A percentile compares a stretch with the other conserved stretches of the same genome.
Conservation (phyloP, 2,113 vertebrate genomes). For the Anoplopoma fimbria region DNA sequence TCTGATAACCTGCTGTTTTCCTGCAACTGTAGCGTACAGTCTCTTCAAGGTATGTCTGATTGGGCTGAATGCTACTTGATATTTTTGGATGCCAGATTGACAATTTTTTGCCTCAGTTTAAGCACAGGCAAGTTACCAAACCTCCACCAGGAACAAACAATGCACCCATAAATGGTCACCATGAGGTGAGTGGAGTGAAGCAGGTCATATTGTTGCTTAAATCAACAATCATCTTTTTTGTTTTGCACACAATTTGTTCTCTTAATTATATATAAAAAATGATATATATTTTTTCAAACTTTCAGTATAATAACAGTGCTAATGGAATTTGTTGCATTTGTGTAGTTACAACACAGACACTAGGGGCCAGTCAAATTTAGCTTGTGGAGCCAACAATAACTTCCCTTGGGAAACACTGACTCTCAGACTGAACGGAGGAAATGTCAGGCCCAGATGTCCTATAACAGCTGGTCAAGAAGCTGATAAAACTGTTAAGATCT, state of each 20-base stretch:
- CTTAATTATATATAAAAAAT: background rate
- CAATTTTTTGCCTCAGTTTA: background rate
- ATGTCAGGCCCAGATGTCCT: background rate
- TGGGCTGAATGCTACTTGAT: background rate
- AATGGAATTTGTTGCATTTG: background rate
- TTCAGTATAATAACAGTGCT: background rate
- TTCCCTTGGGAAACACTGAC: background rate
- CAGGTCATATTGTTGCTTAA: background rate
- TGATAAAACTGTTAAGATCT: background rate
- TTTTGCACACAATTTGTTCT: background rate
- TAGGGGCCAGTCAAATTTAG: slow-evolving; percentile 42
- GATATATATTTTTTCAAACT: background rate
- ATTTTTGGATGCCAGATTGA: background rate
- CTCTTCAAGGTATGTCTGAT: background rate
- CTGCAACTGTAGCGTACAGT: background rate
- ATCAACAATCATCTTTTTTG: background rate
- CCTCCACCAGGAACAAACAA: background rate
- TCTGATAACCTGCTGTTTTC: slow-evolving; percentile 1
- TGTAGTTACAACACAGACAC: slow-evolving; percentile 28
- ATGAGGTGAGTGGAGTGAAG: background rate
- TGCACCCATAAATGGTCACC: background rate
- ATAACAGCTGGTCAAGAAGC: background rate
- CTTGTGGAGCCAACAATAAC: background rate
- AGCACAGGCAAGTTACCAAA: background rate
- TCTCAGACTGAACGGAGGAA: background rate